Evolutionary conservation across 2,797 vertebrate genomes (phyloP).

Genomic region (Otolemur crassicaudatus): DNA sequence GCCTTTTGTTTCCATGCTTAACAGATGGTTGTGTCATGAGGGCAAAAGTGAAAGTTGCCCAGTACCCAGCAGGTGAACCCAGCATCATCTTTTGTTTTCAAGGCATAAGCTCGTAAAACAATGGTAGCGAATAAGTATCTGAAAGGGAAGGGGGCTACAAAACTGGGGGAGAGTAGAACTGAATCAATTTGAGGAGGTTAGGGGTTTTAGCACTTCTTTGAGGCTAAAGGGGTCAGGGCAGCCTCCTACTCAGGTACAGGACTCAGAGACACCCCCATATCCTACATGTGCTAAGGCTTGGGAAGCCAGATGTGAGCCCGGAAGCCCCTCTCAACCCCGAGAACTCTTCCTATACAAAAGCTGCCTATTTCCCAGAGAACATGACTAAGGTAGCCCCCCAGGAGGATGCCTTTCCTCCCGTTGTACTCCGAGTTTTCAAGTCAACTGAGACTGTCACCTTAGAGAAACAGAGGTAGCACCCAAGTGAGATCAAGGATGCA

Average conservation of each 20-base stretch:
- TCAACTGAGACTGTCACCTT: not conserved
- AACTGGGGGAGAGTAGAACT: not conserved
- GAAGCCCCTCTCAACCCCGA: not conserved
- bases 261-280: not conserved
- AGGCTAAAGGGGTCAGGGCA: not conserved
- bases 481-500: not conserved
- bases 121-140: not conserved
- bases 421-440: not conserved
- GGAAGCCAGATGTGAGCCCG: not conserved
- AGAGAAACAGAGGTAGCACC: not conserved
- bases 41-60: not conserved
- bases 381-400: not conserved
- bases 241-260: not conserved
- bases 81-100: not conserved
- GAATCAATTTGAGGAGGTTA: not conserved
- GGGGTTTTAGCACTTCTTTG: not conserved
- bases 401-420: not conserved
- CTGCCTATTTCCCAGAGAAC: not conserved
- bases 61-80: not conserved
- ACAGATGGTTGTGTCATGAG: not conserved
- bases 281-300: fast-evolving
- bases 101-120: not conserved
- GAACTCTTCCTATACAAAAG: not conserved
- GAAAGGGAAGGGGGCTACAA: not conserved
- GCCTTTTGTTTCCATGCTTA: not conserved